Conservation (phyloP, 2,797 vertebrate species). For the Acrossocheilus fasciatus region DNA sequence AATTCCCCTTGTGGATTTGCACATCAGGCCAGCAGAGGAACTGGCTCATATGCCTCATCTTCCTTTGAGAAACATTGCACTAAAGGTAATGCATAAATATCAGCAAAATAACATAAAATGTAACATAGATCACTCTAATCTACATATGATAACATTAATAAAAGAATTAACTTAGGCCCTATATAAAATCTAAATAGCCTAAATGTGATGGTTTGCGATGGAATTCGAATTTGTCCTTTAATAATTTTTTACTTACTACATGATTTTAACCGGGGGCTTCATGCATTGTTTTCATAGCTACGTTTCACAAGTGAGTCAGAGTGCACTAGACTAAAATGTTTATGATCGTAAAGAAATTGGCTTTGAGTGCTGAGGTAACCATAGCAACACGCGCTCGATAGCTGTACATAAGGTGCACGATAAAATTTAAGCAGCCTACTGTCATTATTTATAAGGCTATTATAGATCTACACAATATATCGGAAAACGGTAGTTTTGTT, state of each 20-base stretch:
- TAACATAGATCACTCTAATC: background rate
- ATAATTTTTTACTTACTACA: background rate
- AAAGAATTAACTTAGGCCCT: background rate
- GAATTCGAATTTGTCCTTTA: background rate
- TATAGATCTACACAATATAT: background rate
- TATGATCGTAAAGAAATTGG: background rate
- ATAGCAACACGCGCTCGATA: background rate
- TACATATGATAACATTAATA: background rate
- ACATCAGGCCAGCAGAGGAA: background rate
- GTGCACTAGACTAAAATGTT: background rate
- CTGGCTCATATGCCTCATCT: background rate
- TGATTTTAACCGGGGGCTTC: background rate
- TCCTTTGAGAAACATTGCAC: background rate
- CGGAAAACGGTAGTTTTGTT: background rate
- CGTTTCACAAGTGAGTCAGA: background rate
- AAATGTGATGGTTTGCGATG: background rate
- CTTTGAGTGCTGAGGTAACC: background rate
- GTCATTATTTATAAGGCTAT: background rate
- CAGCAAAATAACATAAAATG: background rate
- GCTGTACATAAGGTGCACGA: background rate
- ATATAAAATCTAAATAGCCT: background rate
- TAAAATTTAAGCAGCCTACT: background rate
- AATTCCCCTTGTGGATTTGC: slow-evolving; percentile 36
- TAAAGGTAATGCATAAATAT: background rate
- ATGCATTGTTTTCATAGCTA: background rate